Evolutionary conservation across 2,113 vertebrate genomes (phyloP), one percentile per base, ranked within the genome.

Genomic region (Climacteris rufus): DNA sequence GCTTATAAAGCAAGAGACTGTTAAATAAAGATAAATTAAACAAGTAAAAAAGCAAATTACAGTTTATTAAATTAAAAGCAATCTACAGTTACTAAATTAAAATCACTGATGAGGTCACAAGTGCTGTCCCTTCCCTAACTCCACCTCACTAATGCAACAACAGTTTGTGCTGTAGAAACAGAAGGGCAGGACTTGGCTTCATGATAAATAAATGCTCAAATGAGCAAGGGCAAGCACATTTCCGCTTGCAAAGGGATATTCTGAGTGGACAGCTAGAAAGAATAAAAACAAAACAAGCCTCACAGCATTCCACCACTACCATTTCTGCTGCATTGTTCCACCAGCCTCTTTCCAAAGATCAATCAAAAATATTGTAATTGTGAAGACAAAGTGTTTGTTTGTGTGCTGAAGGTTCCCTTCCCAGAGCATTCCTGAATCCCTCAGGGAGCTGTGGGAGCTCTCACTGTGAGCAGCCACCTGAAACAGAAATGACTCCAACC

Each of bases 121-220:
- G 37, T 1, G 18, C 50, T 4, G 13, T 8, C 64, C 57, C 15
- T 37, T 28, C 49, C 42, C 35, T 59, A 33, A 42, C 11, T 15
- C 35, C 61, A 45, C 13, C n/a, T 65, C 56, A 33, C 24, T 57
- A 71, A 61, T 0, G 2, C 60, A 68, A 47, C 42, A 42, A 42
- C 15, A 53, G 7, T 70, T 37, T 47, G 49, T 39, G 33, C 47
- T 71, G 13, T 27, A 35, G 54, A 75, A 81, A 47, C 39, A 81
- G 35, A 69, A 44, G 13, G 11, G 24, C 39, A 20, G 28, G 11
- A 54, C 63, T 37, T 20, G 11, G 24, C 39, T 71, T 71, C 22
- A 10, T 16, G 3, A 10, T 2, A n/a, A n/a, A 50, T 9, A 0
- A 82, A 50, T 1, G 0, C 27, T 77, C 14, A 60, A 79, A 70